Conservation (phyloP, 2,797 vertebrate genomes). For the Syngnathus acus region DNA sequence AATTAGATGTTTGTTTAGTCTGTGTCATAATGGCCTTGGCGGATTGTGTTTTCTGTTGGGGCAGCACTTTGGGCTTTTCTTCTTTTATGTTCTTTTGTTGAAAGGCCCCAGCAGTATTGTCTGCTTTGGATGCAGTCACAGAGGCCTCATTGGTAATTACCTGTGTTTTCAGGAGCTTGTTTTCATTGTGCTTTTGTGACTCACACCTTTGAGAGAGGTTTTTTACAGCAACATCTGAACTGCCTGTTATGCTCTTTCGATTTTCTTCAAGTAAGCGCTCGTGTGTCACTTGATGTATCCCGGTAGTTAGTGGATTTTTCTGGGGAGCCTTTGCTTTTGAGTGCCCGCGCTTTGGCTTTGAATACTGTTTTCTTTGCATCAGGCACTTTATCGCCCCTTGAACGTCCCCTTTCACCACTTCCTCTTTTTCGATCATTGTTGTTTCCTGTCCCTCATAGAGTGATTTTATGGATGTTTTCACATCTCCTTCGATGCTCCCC, state of each 20-base stretch:
- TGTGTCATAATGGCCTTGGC: slow-evolving; percentile 49
- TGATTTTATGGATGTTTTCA: slow-evolving; percentile 71
- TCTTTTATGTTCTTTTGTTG: slow-evolving; percentile 52
- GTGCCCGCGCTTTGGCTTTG: slow-evolving; percentile 58
- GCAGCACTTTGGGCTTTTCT: slow-evolving; percentile 48
- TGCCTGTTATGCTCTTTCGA: slow-evolving; percentile 46
- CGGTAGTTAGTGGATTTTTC: slow-evolving; percentile 56
- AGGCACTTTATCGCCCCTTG: slow-evolving; percentile 74
- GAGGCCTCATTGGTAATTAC: slow-evolving; percentile 63
- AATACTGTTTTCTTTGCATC: slow-evolving; percentile 73
- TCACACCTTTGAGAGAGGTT: slow-evolving; percentile 61
- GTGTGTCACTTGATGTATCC: slow-evolving; percentile 49
- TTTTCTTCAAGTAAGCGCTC: slow-evolving; percentile 48
- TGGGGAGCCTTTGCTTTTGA: slow-evolving; percentile 58
- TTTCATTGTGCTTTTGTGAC: slow-evolving; percentile 54
- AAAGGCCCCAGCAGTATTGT: slow-evolving; percentile 46
- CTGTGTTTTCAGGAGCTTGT: slow-evolving; percentile 63
- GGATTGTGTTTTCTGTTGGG: slow-evolving; percentile 45
- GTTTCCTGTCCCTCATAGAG: slow-evolving; percentile 65
- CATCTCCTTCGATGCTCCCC: slow-evolving; percentile 58
- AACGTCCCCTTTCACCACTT: slow-evolving; percentile 69
- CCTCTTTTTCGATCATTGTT: slow-evolving; percentile 65
- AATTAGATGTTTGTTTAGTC: slow-evolving; percentile 52
- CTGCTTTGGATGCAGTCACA: slow-evolving; percentile 52
- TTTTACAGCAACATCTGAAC: slow-evolving; percentile 58